Percentiles rank a stretch among this genome's conserved stretches.
These are phyloP conservation scores for Leguminivora glycinivorella DNA, from an alignment of 1,140 invertebrate species.

Conservation along the genomic window DNA sequence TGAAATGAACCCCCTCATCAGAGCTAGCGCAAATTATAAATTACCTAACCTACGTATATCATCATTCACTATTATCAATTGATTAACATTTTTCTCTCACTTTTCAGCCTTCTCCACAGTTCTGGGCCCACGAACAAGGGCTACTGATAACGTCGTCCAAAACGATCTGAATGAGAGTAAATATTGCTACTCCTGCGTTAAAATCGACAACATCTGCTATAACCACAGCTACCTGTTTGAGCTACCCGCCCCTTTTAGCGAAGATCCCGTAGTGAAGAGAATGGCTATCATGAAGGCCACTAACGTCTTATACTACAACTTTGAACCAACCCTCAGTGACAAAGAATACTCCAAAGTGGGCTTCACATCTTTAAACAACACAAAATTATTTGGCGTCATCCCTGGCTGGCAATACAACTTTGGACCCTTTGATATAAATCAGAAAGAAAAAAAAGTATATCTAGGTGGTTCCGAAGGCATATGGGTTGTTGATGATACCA, in stretches of 20 bases:
- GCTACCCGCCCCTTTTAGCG: constrained; percentile 56
- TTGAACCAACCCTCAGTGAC: constrained; percentile 58
- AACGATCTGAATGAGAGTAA: not conserved
- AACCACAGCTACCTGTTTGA: constrained; percentile 57
- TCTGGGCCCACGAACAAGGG: not conserved
- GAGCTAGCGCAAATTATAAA: no score
- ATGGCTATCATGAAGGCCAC: constrained; percentile 51
- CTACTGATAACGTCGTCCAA: not conserved
- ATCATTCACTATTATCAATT: no score
- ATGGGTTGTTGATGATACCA: constrained; percentile 52
- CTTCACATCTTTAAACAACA: constrained; percentile 55
- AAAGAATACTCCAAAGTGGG: constrained; percentile 62
- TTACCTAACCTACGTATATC: no score
- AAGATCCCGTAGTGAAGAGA: constrained; percentile 53
- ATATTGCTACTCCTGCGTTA: constrained; percentile 51
- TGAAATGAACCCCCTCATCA: no score
- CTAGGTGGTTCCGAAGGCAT: constrained; percentile 62
- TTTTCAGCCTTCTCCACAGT: not conserved
- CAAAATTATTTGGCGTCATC: constrained; percentile 42
- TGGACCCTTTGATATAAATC: constrained; percentile 62
- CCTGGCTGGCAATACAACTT: constrained; percentile 57
- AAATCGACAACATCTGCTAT: constrained; percentile 54
- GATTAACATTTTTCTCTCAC: not conserved
- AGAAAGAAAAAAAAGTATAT: constrained; percentile 56
- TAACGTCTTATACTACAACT: constrained; percentile 59